Evolutionary conservation across 2,113 vertebrate genomes (phyloP).

Genomic region (Lycaon pictus): DNA sequence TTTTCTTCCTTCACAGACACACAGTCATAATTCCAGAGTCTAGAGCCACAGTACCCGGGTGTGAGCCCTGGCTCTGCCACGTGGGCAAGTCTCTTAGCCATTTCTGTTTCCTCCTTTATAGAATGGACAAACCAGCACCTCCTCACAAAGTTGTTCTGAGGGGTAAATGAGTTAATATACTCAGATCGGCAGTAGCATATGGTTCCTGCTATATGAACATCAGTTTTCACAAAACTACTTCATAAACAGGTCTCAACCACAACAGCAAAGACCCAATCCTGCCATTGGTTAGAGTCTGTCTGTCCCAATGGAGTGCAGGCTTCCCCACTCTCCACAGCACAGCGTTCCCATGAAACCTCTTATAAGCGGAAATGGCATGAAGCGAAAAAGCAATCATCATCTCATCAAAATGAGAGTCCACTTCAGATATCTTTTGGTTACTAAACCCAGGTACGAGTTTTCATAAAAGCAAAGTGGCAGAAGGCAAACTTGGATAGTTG

Average conservation of each 20-base stretch:
- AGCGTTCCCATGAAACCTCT: not conserved
- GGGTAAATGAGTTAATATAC: not conserved
- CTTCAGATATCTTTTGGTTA: not conserved
- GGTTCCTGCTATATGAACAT: not conserved
- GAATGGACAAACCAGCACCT: not conserved
- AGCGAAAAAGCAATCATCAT: not conserved
- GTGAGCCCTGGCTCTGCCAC: not conserved
- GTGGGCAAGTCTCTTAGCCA: not conserved
- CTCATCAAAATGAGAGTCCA: not conserved
- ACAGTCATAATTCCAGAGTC: not conserved
- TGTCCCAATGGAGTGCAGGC: not conserved
- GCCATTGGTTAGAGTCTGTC: not conserved
- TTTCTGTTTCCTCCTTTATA: not conserved
- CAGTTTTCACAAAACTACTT: not conserved
- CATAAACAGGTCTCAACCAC: not conserved
- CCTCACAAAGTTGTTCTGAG: not conserved
- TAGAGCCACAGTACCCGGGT: not conserved
- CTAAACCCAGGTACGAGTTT: not conserved
- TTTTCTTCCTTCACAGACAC: not conserved
- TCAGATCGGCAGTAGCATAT: not conserved
- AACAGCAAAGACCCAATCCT: not conserved
- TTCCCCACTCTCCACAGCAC: not conserved
- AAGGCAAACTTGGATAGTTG: not conserved
- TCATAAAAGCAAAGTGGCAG: not conserved
- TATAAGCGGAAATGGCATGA: not conserved